Evolutionary conservation across 2,888 invertebrate species (phyloP), one percentile per base, ranked within the genome.

Genomic region (Sicus ferrugineus): DNA sequence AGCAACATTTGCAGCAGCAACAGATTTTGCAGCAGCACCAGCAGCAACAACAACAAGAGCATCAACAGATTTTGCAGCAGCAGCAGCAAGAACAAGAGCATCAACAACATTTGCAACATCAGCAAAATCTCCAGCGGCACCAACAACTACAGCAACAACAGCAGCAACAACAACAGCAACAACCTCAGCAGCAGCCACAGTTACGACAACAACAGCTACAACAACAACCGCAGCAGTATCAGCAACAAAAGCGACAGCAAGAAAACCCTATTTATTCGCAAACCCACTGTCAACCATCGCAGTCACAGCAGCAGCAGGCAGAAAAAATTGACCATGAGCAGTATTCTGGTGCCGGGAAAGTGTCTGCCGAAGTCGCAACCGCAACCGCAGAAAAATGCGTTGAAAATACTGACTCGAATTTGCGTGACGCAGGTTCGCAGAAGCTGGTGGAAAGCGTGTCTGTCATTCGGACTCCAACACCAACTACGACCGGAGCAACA

Each of bases 401-500:
- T 30, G 9, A 11, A 38, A 19, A 11, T n/a, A n/a, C 50, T 50
- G 31, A 9, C 48, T 19, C 30, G 14, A 56, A 66, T n/a, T 38
- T 46, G 19, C n/a, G 28, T 34, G 42, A n/a, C 19, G 50, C 16
- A 31, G 48, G 50, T 2, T 19, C 34, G 6, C 61, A 68, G 9
- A 72, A 69, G 23, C 11, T 50, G n/a, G 30, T 56, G 1, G 75
- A 76, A 67, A 74, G 52, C 58, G 73, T 76, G 9, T 75, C 75
- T 2, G 75, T 76, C 30, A 75, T 75, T n/a, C 67, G 74, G 48
- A 75, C 72, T 9, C 74, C 73, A 11, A 75, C 75, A 54, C 71
- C 74, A 19, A 72, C 74, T 48, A 65, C 73, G 16, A 69, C 38
- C n/a, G 14, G 50, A 9, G 38, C 42, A 30, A 23, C 67, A 23